A percentile compares a stretch with the other conserved stretches of the same genome.
Conservation (phyloP, 1,140 invertebrate genomes). For the Triops cancriformis region DNA sequence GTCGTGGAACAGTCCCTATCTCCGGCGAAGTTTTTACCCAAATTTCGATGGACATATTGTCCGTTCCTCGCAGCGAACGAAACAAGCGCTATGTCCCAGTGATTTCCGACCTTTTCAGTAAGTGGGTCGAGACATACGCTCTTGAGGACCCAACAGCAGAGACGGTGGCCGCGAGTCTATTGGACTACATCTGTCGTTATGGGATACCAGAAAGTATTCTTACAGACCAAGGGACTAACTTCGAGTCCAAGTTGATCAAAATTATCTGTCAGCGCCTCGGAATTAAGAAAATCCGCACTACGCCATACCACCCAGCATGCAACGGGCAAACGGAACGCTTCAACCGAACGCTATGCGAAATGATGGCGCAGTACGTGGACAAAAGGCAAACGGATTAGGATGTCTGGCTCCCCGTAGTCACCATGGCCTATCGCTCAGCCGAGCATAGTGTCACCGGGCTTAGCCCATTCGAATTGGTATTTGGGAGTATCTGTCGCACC, state of each 20-base stretch:
- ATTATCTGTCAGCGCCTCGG: slow-evolving; percentile 30
- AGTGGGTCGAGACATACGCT: not conserved
- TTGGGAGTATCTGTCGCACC: not conserved
- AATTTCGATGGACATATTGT: not conserved
- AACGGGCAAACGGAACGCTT: slow-evolving; percentile 33
- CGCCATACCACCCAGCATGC: too few species aligned
- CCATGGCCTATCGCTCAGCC: not conserved
- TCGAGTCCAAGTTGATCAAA: slow-evolving; percentile 23
- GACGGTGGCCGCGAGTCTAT: not conserved
- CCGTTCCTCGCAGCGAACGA: not conserved
- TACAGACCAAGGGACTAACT: slow-evolving; percentile 31
- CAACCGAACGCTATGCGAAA: slow-evolving; percentile 33
- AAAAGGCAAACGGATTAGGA: slow-evolving; percentile 10
- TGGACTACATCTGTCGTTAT: slow-evolving; percentile 18
- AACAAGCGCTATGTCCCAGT: slow-evolving; percentile 16
- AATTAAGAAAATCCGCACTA: slow-evolving; percentile 30
- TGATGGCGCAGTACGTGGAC: slow-evolving; percentile 30
- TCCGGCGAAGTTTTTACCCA: not conserved
- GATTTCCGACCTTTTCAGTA: not conserved
- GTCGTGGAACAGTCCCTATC: not conserved
- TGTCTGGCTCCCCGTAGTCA: not conserved
- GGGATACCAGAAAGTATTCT: slow-evolving; percentile 33
- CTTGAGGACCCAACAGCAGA: slow-evolving; percentile 7
- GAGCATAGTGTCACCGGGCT: not conserved
- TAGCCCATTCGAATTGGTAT: slow-evolving; percentile 19